Percentiles rank a stretch among this genome's conserved stretches.
Conservation (phyloP, 2,113 vertebrate species). For the Recurvirostra avosetta region DNA sequence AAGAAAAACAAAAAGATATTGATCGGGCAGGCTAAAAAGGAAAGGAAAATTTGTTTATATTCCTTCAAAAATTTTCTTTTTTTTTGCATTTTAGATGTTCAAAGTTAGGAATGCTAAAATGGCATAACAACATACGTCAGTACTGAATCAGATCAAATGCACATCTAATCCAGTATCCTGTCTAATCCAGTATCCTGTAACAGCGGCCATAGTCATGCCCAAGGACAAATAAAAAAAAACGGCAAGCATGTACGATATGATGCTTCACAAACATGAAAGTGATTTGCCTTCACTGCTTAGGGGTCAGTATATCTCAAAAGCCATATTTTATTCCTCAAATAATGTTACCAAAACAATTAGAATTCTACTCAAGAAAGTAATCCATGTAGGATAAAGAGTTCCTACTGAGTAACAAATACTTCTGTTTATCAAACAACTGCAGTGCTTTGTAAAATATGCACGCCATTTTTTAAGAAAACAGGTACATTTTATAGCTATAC, state of each 20-base stretch:
- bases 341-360: neutral
- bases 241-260: neutral
- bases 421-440: neutral
- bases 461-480: neutral
- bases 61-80: neutral
- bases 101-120: neutral
- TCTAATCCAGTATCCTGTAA: neutral
- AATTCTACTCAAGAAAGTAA: neutral
- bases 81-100: neutral
- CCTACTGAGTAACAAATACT: neutral
- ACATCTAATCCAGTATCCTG: neutral
- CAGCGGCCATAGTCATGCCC: neutral
- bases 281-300: neutral
- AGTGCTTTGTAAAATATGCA: neutral
- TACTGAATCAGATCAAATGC: neutral
- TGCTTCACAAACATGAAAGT: neutral
- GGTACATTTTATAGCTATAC: neutral
- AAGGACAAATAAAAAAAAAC: neutral
- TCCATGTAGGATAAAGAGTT: neutral
- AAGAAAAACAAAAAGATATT: neutral
- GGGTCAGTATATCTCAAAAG: neutral
- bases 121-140: neutral
- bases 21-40: neutral
- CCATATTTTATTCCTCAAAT: fast-evolving
- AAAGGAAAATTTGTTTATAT: neutral